phyloP scores from a whole-genome alignment of 64 coral and sea anemone species.

The Trachythela sp. region DNA sequence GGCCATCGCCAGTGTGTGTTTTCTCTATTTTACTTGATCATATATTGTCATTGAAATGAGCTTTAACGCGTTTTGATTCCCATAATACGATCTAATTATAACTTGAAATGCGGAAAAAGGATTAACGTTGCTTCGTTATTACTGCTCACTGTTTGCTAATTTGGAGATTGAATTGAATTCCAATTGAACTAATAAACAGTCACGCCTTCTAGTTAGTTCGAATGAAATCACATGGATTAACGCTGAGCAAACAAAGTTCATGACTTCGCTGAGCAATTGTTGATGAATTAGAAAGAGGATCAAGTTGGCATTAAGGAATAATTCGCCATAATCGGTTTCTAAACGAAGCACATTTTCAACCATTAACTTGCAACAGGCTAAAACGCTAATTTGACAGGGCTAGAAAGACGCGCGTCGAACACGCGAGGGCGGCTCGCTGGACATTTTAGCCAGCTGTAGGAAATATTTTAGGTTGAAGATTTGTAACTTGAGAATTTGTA shows the following conservation, averaged over 20 bases:
- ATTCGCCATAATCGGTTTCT: not conserved
- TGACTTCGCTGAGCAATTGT: not conserved
- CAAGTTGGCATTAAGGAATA: not conserved
- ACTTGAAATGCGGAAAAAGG: not conserved
- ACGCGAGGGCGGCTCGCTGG: too few species aligned
- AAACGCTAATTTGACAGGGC: too few species aligned
- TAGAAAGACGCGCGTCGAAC: too few species aligned
- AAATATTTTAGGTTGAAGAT: too few species aligned
- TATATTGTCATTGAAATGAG: not conserved
- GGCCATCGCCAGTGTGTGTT: too few species aligned
- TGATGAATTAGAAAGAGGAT: constrained; percentile 10
- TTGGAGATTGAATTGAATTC: not conserved
- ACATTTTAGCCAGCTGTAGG: too few species aligned
- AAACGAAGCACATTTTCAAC: not conserved
- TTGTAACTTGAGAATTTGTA: too few species aligned
- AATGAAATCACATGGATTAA: not conserved
- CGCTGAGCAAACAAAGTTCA: not conserved
- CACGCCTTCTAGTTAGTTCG: constrained; percentile 5
- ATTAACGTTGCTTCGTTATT: not conserved
- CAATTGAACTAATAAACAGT: not conserved
- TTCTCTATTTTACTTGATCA: too few species aligned
- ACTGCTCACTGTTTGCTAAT: not conserved
- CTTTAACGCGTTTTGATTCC: not conserved
- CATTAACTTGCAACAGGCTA: not conserved
- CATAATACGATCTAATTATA: not conserved